phyloP scores from a whole-genome alignment of 2,888 invertebrate genomes.

The Drosophila anomalata region DNA sequence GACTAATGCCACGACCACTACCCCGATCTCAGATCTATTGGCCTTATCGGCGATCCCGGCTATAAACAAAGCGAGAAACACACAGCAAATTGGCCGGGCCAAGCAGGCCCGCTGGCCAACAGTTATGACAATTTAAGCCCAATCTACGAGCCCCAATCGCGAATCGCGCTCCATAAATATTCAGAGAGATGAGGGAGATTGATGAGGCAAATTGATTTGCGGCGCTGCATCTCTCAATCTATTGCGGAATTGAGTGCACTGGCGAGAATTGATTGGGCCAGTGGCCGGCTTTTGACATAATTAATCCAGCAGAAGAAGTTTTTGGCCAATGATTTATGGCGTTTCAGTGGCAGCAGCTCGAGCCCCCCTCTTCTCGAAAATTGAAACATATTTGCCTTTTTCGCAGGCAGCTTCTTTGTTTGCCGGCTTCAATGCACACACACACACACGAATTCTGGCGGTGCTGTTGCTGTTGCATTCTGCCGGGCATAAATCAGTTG shows the following conservation, averaged over 20 bases:
- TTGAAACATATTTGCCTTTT: constrained; percentile 39
- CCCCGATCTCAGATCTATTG: constrained; percentile 27
- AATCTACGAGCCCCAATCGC: constrained; percentile 25
- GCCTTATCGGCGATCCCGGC: constrained; percentile 28
- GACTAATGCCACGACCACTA: constrained; percentile 35
- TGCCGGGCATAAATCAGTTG: constrained; percentile 67
- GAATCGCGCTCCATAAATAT: constrained; percentile 52
- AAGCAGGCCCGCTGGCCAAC: constrained; percentile 28
- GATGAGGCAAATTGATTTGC: constrained; percentile 61
- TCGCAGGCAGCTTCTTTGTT: constrained; percentile 31
- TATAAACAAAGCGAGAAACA: constrained; percentile 15
- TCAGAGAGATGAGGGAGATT: constrained; percentile 26
- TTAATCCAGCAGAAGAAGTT: constrained; percentile 34
- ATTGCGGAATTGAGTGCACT: constrained; percentile 50
- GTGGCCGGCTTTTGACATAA: constrained; percentile 54
- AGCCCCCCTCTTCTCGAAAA: constrained; percentile 7
- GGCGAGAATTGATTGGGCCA: constrained; percentile 36
- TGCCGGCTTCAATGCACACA: constrained; percentile 24
- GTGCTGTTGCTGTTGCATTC: constrained; percentile 9
- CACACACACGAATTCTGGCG: constrained; percentile 29
- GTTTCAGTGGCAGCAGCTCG: neutral
- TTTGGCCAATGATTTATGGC: constrained; percentile 55
- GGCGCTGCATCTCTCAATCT: constrained; percentile 58
- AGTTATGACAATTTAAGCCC: constrained; percentile 43
- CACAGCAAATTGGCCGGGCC: constrained; percentile 36